A percentile compares a stretch with the other conserved stretches of the same genome.
Evolutionary conservation across 2,888 invertebrate genomes (phyloP).

Genomic region (Gasteruption jaculator): DNA sequence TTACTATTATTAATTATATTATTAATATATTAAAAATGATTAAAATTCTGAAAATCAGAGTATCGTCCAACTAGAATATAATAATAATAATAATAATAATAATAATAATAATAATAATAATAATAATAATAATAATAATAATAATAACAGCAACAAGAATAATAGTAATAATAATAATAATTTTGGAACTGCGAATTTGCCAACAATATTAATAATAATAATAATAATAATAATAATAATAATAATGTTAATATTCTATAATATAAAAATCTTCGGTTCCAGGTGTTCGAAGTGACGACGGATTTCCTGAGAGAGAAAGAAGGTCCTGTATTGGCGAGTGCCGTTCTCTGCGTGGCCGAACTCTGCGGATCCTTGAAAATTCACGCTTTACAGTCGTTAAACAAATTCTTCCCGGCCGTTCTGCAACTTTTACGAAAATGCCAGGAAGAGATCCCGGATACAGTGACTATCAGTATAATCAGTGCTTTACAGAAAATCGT

Average conservation of each 20-base stretch:
- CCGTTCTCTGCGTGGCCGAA: conserved; percentile 75
- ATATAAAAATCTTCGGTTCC: no score
- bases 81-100: no score
- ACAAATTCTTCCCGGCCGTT: conserved; percentile 74
- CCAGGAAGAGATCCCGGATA: conserved; percentile 58
- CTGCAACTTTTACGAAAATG: conserved; percentile 64
- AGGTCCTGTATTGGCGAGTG: conserved; percentile 68
- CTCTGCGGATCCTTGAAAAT: conserved; percentile 71
- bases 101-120: no score
- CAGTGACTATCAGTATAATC: conserved; percentile 68
- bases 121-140: no score
- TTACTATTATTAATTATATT: not conserved
- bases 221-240: not conserved
- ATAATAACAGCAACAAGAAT: no score
- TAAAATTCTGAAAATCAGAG: no score
- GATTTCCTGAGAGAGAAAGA: conserved; percentile 57
- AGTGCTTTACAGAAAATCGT: conserved; percentile 79
- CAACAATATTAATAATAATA: not conserved
- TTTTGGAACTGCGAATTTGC: not conserved
- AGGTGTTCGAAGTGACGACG: conserved; percentile 66
- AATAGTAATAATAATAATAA: no score
- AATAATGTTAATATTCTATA: no score
- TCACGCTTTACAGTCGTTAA: conserved; percentile 69
- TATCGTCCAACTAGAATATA: no score
- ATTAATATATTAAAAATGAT: not conserved